Evolutionary conservation across 2,888 invertebrate species (phyloP).

Genomic region (Sinodicranocentrus sp.): DNA sequence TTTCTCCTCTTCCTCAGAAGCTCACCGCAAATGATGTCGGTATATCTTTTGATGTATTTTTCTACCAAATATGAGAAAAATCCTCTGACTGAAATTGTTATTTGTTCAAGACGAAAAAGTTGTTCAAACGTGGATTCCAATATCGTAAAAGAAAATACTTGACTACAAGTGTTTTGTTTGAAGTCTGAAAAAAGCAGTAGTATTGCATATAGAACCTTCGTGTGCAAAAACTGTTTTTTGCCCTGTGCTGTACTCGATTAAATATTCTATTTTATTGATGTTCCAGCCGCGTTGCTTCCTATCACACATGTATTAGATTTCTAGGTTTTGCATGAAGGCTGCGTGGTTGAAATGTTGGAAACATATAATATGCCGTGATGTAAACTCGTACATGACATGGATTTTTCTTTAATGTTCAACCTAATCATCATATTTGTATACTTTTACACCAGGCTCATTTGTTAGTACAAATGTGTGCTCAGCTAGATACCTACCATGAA

Average conservation of each 20-base stretch:
- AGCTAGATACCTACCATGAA: not conserved
- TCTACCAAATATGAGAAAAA: too few relatives aligned
- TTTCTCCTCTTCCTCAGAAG: not conserved
- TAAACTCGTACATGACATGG: slow-evolving; percentile 29
- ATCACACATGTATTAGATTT: not conserved
- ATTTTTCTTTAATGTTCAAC: slow-evolving; percentile 11
- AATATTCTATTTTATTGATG: slow-evolving; percentile 7
- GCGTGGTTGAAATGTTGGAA: not conserved
- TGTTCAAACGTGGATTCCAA: not conserved
- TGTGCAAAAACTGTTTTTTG: not conserved
- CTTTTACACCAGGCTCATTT: slow-evolving; percentile 37
- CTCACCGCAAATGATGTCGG: not conserved
- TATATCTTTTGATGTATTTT: too few relatives aligned
- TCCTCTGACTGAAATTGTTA: not conserved
- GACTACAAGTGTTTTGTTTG: not conserved
- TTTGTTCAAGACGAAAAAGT: not conserved
- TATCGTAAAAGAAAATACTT: too few relatives aligned
- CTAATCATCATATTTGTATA: slow-evolving; percentile 35
- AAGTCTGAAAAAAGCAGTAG: not conserved
- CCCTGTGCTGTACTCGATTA: not conserved
- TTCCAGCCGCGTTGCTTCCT: not conserved
- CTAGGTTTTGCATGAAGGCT: not conserved
- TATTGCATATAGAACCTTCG: not conserved
- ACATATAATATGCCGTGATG: slow-evolving; percentile 18
- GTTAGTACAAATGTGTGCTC: not conserved